Evolutionary conservation across 2,888 invertebrate genomes (phyloP), one percentile per base, ranked within the genome.

Genomic region (Zaprionus bogoriensis): DNA sequence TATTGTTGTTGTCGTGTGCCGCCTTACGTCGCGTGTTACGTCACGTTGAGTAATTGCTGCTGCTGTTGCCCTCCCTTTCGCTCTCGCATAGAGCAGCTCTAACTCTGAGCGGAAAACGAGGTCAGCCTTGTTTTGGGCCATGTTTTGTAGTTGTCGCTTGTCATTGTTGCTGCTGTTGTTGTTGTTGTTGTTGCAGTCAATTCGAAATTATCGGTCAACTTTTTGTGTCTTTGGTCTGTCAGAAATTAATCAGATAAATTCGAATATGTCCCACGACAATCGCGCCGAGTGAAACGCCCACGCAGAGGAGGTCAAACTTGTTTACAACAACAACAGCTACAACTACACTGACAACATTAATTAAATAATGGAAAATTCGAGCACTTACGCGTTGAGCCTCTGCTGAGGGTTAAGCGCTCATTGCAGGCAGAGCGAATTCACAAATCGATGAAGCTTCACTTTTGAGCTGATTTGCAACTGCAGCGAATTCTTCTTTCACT

Each of bases 201-300:
- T 76, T 85, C 65, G 53, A 86, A 86, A 80, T 80, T 80, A 86
- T 80, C 83, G 83, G 80, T 79, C 86, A 86, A 79, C 87, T 81
- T 86, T 74, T 86, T 86, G 80, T 86, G 80, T 86, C 66, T 72
- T 78, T 62, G 67, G 71, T 52, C 83, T 81, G 80, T 79, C 83
- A 76, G 67, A 78, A 71, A 83, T 81, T 71, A 81, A 81, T 81
- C 87, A 74, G 85, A 84, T 88, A 84, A 83, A n/a, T n/a, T n/a
- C n/a, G n/a, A n/a, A 74, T 70, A 63, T 78, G 75, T 77, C 68
- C 62, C 70, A 73, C 51, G 50, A 64, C 53, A 74, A 69, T 53
- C 52, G 53, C 46, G 27, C 9, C 3, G 1, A 36, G 30, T 65
- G 45, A 54, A 70, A 67, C 70, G 45, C 60, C 73, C 63, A 62